Conservation (phyloP, 2,797 vertebrate species). For the Lutjanus argentimaculatus region DNA sequence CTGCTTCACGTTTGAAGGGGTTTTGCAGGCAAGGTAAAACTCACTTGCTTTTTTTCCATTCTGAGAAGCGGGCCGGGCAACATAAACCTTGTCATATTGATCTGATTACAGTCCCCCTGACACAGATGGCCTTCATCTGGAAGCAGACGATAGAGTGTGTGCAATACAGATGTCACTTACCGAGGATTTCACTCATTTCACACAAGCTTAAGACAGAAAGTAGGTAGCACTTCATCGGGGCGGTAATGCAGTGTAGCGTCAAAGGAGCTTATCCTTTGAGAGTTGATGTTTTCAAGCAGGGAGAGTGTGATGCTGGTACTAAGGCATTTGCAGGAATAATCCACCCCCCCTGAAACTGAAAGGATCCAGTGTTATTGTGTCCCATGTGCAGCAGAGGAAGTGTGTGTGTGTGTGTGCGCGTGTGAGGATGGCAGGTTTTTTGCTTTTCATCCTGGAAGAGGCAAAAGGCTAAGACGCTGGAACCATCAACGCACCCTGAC, state of each 20-base stretch:
- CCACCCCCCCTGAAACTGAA: conserved; percentile 52
- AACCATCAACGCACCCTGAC: conserved; percentile 36
- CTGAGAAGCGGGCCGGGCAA: neutral
- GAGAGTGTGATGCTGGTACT: conserved; percentile 64
- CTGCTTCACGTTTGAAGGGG: neutral
- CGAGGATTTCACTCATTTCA: conserved; percentile 76
- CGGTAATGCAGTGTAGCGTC: conserved; percentile 67
- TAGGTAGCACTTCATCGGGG: conserved; percentile 62
- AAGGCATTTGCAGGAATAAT: conserved; percentile 74
- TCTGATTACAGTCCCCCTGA: conserved; percentile 53
- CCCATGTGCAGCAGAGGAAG: conserved; percentile 25
- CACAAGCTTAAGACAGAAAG: conserved; percentile 77
- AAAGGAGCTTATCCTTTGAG: conserved; percentile 82
- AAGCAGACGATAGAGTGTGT: conserved; percentile 30
- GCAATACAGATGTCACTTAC: conserved; percentile 75
- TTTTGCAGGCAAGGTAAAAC: conserved; percentile 6
- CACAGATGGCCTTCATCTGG: conserved; percentile 62
- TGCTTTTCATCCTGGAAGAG: conserved; percentile 22
- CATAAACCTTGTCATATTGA: conserved; percentile 58
- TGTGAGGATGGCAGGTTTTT: conserved; percentile 16
- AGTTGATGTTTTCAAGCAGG: conserved; percentile 76
- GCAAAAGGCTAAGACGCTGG: conserved; percentile 28
- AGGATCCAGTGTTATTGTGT: conserved; percentile 56
- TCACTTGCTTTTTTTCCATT: neutral
- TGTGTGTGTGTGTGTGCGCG: conserved; percentile 17